Conservation (phyloP, 2,113 vertebrate genomes). For the Tamias sibiricus region DNA sequence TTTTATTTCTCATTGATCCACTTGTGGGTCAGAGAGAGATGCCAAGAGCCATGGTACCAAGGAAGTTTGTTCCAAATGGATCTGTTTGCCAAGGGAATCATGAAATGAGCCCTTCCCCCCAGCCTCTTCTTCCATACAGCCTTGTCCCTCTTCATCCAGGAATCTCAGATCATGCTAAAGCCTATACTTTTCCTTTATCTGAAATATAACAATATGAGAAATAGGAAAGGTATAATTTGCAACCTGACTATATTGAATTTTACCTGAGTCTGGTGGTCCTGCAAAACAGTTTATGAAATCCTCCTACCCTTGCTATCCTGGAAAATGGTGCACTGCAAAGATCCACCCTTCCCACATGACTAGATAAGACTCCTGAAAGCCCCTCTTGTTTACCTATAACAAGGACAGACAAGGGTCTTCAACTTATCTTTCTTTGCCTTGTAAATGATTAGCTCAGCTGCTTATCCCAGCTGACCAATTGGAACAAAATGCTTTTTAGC, state of each 20-base stretch:
- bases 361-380: background rate
- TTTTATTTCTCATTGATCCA: background rate
- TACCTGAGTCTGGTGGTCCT: background rate
- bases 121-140: background rate
- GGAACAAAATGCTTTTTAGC: background rate
- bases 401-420: background rate
- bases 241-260: background rate
- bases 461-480: background rate
- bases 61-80: background rate
- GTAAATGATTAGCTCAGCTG: conserved; percentile 10
- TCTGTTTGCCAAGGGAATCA: background rate
- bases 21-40: background rate
- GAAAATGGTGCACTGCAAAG: background rate
- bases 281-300: background rate
- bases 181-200: background rate
- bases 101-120: background rate
- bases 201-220: background rate
- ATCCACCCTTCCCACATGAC: background rate
- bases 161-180: background rate
- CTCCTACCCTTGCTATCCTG: background rate
- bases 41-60: background rate
- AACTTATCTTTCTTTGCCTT: background rate
- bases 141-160: background rate
- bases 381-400: background rate
- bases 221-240: background rate